These are phyloP conservation scores for Micromys minutus DNA, from an alignment of 2,113 vertebrate species.

Conservation along the genomic window DNA sequence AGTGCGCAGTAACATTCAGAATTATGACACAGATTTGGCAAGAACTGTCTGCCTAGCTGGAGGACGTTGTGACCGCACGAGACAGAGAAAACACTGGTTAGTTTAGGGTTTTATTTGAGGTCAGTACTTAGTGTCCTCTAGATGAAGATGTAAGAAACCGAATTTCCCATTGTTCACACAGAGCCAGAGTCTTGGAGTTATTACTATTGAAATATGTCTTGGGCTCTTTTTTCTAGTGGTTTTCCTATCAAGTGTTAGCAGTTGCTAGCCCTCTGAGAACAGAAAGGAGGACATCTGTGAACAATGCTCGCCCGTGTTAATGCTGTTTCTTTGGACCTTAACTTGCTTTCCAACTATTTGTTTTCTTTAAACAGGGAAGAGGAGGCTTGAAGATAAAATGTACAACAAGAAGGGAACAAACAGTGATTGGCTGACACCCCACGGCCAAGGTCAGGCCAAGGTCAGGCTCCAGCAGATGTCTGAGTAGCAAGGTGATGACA, in stretches of 20 bases:
- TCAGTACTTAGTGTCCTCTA: constrained; percentile 29
- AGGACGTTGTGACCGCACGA: not conserved
- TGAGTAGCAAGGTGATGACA: constrained; percentile 77
- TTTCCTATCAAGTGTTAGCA: not conserved
- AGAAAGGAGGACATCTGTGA: not conserved
- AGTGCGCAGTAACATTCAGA: not conserved
- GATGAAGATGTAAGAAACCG: not conserved
- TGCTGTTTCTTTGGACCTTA: constrained; percentile 58
- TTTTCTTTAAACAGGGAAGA: constrained; percentile 33
- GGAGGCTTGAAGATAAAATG: constrained; percentile 58
- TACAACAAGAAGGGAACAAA: constrained; percentile 53
- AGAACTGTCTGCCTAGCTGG: not conserved
- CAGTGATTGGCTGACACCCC: constrained; percentile 83
- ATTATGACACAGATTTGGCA: not conserved
- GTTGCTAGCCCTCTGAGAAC: constrained; percentile 7
- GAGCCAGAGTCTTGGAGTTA: constrained; percentile 34
- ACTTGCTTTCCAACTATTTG: constrained; percentile 55
- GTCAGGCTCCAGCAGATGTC: constrained; percentile 76
- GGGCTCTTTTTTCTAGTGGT: not conserved
- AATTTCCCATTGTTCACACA: constrained; percentile 27
- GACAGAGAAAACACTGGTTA: constrained; percentile 45
- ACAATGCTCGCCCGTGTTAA: constrained; percentile 52
- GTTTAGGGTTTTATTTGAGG: constrained; percentile 64
- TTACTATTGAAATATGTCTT: not conserved
- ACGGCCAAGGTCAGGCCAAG: constrained; percentile 78